These are phyloP conservation scores for Phainopepla nitens DNA, from an alignment of 2,113 vertebrate species.

Conservation along the genomic window DNA sequence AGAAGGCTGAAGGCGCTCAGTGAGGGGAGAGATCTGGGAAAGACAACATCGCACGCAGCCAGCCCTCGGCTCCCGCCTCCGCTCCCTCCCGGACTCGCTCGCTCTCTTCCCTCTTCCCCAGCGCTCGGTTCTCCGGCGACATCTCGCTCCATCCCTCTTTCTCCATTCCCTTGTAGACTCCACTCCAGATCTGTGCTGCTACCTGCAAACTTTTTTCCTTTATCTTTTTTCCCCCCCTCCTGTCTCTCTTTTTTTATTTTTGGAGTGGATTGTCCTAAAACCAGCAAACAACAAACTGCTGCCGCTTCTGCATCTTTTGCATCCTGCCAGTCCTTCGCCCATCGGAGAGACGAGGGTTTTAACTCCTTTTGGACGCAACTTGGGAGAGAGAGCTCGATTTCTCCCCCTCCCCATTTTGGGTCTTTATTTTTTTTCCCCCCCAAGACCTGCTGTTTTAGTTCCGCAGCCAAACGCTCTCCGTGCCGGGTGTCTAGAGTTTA, in stretches of 20 bases:
- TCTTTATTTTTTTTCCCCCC: neutral
- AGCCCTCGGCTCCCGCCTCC: slow-evolving; percentile 64
- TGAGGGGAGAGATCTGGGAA: slow-evolving; percentile 74
- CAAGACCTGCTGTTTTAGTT: neutral
- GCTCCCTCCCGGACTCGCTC: slow-evolving; percentile 56
- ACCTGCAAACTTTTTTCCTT: slow-evolving; percentile 72
- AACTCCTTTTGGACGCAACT: slow-evolving; percentile 58
- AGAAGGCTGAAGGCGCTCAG: slow-evolving; percentile 75
- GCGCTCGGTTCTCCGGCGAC: neutral
- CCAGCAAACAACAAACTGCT: slow-evolving; percentile 53
- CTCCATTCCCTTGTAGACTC: slow-evolving; percentile 30
- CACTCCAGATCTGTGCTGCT: slow-evolving; percentile 50
- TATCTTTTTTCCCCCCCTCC: fast-evolving
- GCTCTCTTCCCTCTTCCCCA: neutral
- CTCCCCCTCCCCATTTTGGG: neutral
- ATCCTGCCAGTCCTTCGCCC: slow-evolving; percentile 35
- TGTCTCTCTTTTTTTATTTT: neutral
- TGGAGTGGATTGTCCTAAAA: slow-evolving; percentile 20
- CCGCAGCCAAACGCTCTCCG: slow-evolving; percentile 52
- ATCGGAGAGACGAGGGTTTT: slow-evolving; percentile 51
- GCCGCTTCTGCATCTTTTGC: slow-evolving; percentile 32
- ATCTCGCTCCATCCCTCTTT: neutral
- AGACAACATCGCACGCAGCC: slow-evolving; percentile 71
- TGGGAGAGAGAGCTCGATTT: slow-evolving; percentile 39
- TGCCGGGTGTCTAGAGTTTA: slow-evolving; percentile 63